A percentile compares a stretch with the other conserved stretches of the same genome.
These are phyloP conservation scores for Motacilla tschutschensis DNA, from an alignment of 2,113 vertebrate species.

Conservation along the genomic window DNA sequence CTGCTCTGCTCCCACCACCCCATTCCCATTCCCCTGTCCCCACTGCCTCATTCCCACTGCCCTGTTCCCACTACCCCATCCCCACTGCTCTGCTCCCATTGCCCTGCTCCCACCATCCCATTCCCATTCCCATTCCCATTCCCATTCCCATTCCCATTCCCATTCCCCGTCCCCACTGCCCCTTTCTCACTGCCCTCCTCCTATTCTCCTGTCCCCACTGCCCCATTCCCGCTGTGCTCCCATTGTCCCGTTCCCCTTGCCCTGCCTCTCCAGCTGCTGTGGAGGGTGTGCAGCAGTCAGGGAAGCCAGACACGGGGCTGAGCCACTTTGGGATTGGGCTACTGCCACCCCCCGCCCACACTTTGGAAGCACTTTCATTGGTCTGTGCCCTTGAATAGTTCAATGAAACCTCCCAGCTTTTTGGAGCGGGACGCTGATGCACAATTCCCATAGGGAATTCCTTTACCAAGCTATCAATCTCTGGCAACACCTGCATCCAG, in stretches of 20 bases:
- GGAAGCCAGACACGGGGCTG: neutral
- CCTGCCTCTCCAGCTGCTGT: neutral
- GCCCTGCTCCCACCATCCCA: too few relatives aligned
- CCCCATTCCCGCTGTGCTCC: neutral
- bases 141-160: neutral
- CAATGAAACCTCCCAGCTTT: fast-evolving
- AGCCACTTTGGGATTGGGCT: neutral
- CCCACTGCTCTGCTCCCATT: neutral
- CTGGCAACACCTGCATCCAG: neutral
- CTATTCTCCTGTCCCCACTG: neutral
- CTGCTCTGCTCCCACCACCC: neutral
- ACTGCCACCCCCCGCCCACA: neutral
- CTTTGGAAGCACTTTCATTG: neutral
- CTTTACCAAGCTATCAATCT: neutral
- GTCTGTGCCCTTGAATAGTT: neutral
- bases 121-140: too few relatives aligned
- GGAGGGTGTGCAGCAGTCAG: neutral
- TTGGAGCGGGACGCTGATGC: neutral
- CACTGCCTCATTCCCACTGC: neutral
- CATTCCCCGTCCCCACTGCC: too few relatives aligned
- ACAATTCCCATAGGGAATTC: neutral
- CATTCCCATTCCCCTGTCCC: too few relatives aligned
- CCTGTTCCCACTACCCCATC: fast-evolving
- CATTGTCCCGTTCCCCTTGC: neutral
- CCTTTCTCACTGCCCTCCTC: neutral